phyloP scores from a whole-genome alignment of 1,140 invertebrate genomes.

The Arion vulgaris region DNA sequence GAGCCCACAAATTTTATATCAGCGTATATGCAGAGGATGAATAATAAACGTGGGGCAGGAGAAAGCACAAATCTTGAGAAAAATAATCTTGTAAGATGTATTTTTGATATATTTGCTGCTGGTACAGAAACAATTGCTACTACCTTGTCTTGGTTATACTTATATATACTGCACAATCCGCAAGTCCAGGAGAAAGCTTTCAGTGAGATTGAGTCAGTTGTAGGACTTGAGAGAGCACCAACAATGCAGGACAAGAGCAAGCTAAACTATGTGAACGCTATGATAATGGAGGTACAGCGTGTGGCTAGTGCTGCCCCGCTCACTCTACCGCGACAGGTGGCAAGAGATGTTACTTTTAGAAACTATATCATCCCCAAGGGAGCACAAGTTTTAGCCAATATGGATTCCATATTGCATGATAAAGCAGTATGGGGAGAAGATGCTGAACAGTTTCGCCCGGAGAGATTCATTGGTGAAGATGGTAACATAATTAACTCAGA shows the following conservation, averaged over 20 bases:
- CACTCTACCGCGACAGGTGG: slow-evolving; percentile 58
- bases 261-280: slow-evolving; percentile 50
- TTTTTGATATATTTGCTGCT: slow-evolving; percentile 77
- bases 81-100: slow-evolving; percentile 30
- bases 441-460: slow-evolving; percentile 80
- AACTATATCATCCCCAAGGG: slow-evolving; percentile 66
- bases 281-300: slow-evolving; percentile 48
- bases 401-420: slow-evolving; percentile 64
- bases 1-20: slow-evolving; percentile 47
- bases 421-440: slow-evolving; percentile 76
- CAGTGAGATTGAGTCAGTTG: slow-evolving; percentile 83
- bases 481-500: slow-evolving; percentile 27
- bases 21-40: slow-evolving; percentile 44
- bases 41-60: background rate
- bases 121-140: slow-evolving; percentile 91
- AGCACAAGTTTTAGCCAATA: slow-evolving; percentile 61
- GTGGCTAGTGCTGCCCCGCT: slow-evolving; percentile 56
- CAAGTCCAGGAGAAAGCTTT: slow-evolving; percentile 84
- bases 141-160: slow-evolving; percentile 88
- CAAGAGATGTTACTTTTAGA: slow-evolving; percentile 53
- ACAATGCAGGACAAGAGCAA: slow-evolving; percentile 42
- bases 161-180: slow-evolving; percentile 84
- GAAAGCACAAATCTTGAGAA: slow-evolving; percentile 18
- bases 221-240: slow-evolving; percentile 35
- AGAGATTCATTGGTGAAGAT: slow-evolving; percentile 74